Evolutionary conservation across 2,113 vertebrate genomes (phyloP), one percentile per base, ranked within the genome.

Genomic region (Heterochromis multidens): DNA sequence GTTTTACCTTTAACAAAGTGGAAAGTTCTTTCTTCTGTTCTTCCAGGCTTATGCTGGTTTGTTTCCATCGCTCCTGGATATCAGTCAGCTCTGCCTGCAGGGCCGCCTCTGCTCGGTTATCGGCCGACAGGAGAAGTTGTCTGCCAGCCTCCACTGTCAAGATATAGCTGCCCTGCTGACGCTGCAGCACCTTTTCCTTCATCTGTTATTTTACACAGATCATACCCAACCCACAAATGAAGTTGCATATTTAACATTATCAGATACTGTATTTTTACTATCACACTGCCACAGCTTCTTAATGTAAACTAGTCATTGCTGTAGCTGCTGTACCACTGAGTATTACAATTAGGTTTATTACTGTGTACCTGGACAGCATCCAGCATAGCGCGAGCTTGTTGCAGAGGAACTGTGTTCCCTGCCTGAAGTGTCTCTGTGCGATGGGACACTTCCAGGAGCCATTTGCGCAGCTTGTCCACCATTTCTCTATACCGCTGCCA

Each of bases 81-180:
- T 97, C 97, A 0, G 96, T 95, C 52, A 99, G 98, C 76, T 99
- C 98, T 0, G 95, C 81, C 90, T 99, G 98, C 85, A 99, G 89
- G 35, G 89, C 40, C 2, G 92, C 93, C 95, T 99, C 98, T 0
- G 98, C 97, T 13, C 84, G 95, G 33, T 93, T 93, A 77, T 99
- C 98, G 0, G 98, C 97, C 0, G 96, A 98, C 56, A 99, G 97
- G 77, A 99, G 96, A 40, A 99, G 95, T 14, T 99, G 98, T 78
- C 97, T 97, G 37, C 97, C 98, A 0, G 97, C 98, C 93, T 99
- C 98, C 95, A 99, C 97, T 0, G 98, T 97, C 82, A 99, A 95
- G 93, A 99, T 99, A 83, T 98, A 99, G 95, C 98, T 99, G 61
- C 99, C 98, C 92, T 99, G 98, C 46, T 99, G 98, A 3, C 98